Evolutionary conservation across 2,888 invertebrate species (phyloP), one percentile per base, ranked within the genome.

Genomic region (Periphyllus acericola): DNA sequence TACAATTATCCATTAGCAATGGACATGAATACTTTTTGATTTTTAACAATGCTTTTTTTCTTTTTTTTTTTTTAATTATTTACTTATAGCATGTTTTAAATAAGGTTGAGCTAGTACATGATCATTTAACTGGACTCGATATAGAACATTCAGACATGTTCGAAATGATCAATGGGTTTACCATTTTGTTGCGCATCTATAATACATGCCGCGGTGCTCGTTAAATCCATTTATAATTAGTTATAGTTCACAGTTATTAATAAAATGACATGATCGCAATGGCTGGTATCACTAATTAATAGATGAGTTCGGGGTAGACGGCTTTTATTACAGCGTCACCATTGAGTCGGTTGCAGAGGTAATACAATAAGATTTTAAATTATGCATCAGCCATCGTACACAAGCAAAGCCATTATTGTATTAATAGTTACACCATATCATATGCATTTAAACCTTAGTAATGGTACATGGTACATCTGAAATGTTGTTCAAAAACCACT

Each of bases 1-100:
- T 40, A 68, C 68, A 46, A 81, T 46, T 34, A 79, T 79, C 60
- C 25, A 79, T 79, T 34, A 79, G 34, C 14, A 34, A 60, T 60
- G 34, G 8, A 34, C 60, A 79, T 34, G 34, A 79, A 60, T 55
- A 60, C 17, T 60, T 60, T 60, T 17, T 19, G 17, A 14, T 80
- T 78, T 81, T 81, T 34, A 66, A 36, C 14, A 55, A 36, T 66
- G 36, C 11, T 32, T 36, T n/a, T 36, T 36, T 21, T 34, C 55
- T 52, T 55, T 32, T 76, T n/a, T n/a, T n/a, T n/a, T n/a, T n/a
- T n/a, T n/a, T n/a, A 34, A 36, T 80, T 66, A 36, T 66, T 80
- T 66, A 19, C 8, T 2, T 4, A n/a, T n/a, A n/a, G 60, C n/a
- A 21, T 36, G 21, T 79, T 79, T 46, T 46, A 46, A 46, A 46